A percentile compares a stretch with the other conserved stretches of the same genome.
These are phyloP conservation scores for Coracias cyanogaster DNA, from an alignment of 2,797 vertebrate genomes.

Conservation along the genomic window DNA sequence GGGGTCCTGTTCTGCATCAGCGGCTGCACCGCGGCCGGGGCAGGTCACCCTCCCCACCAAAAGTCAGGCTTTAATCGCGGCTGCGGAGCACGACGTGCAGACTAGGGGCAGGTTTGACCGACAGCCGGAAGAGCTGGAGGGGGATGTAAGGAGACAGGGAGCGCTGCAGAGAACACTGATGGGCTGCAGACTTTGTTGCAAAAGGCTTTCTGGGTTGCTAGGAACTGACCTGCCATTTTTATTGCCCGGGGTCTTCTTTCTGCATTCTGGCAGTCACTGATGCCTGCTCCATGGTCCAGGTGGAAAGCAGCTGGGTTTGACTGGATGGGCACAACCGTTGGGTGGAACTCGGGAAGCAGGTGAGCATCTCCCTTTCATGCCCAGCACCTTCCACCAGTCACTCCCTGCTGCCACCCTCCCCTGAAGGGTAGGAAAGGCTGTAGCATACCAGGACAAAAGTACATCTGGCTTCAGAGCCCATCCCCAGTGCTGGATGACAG, in stretches of 20 bases:
- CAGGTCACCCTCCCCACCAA: rapidly evolving
- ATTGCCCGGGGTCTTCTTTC: not conserved
- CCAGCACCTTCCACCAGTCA: too few relatives aligned
- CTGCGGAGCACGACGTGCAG: not conserved
- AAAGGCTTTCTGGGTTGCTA: not conserved
- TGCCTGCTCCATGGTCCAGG: rapidly evolving
- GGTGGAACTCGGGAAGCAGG: not conserved
- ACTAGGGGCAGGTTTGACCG: not conserved
- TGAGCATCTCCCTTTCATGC: not conserved
- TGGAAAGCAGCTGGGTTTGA: not conserved
- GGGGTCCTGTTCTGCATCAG: not conserved
- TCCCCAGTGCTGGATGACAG: rapidly evolving
- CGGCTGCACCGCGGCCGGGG: not conserved
- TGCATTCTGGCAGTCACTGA: not conserved
- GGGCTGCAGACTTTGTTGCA: not conserved
- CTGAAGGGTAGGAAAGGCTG: not conserved
- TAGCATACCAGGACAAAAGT: not conserved
- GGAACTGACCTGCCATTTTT: not conserved
- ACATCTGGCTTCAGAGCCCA: not conserved
- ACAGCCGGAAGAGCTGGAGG: not conserved
- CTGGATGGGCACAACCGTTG: not conserved
- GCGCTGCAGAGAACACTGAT: not conserved
- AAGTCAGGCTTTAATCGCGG: not conserved
- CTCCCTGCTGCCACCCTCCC: not conserved
- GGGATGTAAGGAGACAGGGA: not conserved